phyloP scores from a whole-genome alignment of 2,113 vertebrate species.

The Edolisoma coerulescens region DNA sequence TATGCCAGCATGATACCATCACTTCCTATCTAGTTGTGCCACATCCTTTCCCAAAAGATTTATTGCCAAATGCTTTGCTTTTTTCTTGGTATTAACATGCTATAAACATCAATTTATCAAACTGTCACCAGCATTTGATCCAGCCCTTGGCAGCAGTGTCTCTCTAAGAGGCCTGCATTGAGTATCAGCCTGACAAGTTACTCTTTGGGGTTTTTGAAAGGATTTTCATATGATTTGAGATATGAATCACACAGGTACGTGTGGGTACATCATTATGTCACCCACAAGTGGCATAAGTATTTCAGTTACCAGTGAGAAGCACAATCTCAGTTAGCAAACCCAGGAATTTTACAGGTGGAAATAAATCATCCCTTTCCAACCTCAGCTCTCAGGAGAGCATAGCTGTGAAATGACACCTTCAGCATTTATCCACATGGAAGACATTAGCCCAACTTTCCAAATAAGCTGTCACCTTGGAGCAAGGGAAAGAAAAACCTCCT shows the following conservation, averaged over 20 bases:
- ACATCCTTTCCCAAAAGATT: neutral
- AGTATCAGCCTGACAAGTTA: neutral
- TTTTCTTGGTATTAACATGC: neutral
- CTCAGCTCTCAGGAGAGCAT: neutral
- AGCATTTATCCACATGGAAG: neutral
- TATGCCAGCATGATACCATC: neutral
- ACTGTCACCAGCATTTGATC: neutral
- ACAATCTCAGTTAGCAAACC: neutral
- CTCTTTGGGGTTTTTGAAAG: neutral
- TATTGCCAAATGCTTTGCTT: neutral
- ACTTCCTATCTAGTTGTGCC: neutral
- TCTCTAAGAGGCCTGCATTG: neutral
- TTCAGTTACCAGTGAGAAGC: neutral
- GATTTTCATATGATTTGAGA: neutral
- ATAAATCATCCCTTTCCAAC: neutral
- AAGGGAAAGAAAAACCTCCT: neutral
- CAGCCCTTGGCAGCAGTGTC: neutral
- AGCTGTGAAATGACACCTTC: slow-evolving; percentile 23
- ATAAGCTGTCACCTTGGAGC: neutral
- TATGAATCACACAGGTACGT: neutral
- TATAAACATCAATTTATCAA: neutral
- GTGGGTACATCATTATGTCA: neutral
- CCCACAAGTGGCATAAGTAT: neutral
- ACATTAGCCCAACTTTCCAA: neutral
- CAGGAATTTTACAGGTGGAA: slow-evolving; percentile 3